Evolutionary conservation across 2,797 vertebrate genomes (phyloP), one percentile per base, ranked within the genome.

Genomic region (Tapera naevia): DNA sequence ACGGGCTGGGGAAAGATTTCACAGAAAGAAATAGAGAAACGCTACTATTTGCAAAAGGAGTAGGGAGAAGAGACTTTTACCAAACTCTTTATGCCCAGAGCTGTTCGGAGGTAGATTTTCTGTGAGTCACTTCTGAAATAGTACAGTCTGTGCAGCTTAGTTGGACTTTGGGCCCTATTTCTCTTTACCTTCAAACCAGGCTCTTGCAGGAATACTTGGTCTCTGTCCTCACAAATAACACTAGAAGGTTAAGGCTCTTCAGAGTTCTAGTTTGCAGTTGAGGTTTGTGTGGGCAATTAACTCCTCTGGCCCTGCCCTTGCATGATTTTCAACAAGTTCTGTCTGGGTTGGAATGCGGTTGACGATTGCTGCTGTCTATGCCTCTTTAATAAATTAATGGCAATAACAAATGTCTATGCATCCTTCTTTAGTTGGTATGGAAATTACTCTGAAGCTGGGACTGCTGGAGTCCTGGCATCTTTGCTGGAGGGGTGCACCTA

Each of bases 381-480:
- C 62, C 73, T 89, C 73, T 89, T 86, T 92, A 95, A 94, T 89
- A 92, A 95, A 95, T 89, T 87, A 94, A 81, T 70, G 39, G 5
- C 86, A 93, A 88, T 92, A 91, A 93, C 50, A 92, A 94, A 87
- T 71, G n/a, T 46, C 85, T 95, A 14, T 43, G 27, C 27, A 91
- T 88, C 66, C 61, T 93, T 96, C 76, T 86, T 93, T 90, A 94
- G 58, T 22, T 86, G 53, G 67, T 82, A 75, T 10, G 41, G 67
- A 90, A 94, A 93, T 82, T 73, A 24, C 27, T 46, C 76, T 91
- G 75, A 83, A 93, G 74, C 45, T 71, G 53, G 39, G 27, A 15
- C 16, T 82, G 43, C 32, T 95, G 73, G 79, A 91, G 80, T n/a
- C 81, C 57, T 86, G 76, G 37, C 74, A 86, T 21, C 46, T 91